Base-by-base conservation (phyloP, 1,140 invertebrate genomes). In the Lepidurus arcticus region DNA sequence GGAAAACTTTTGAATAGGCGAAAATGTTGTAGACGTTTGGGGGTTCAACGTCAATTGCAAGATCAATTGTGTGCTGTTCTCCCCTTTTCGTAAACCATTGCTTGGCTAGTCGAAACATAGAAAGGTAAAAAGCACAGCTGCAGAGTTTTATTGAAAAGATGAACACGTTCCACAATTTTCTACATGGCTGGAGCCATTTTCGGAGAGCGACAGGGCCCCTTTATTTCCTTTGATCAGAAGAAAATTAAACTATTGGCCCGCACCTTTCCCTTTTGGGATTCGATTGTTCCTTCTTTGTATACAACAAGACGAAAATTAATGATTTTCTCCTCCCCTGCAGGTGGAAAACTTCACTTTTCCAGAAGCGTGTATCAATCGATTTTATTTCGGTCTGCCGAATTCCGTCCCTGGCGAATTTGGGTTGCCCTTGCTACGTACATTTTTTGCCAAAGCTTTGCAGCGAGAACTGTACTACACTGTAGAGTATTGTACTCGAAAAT, bases 341-440 rank as follows among this genome's bases (percentile, higher is more conserved):
- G 53, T 65, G 53, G 21, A 65, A 65, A 65, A 65, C 13, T 65
- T 65, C 53, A 10, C 7, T n/a, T 7, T 65, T 65, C 53, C 13
- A 65, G 53, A 65, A 65, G 53, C 53, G 53, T 65, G 53, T 65
- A 21, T 65, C n/a, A 65, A 65, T 65, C 53, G 53, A 65, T 65
- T 65, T 4, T 4, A 65, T 65, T 65, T 65, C 53, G 53, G 53
- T 65, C 53, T 65, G 53, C 9, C 0, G 53, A 65, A 16, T 21
- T 9, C 21, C 6, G 4, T 21, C 5, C 8, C 16, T 7, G 53
- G 21, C 53, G 16, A 65, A 65, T 13, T 65, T 65, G 53, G 34
- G 34, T 34, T 34, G 34, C 34, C 34, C 8, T 65, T 16, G 53
- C 16, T 65, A 13, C 13, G 53, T 21, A 65, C 13, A 47, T 3